Evolutionary conservation across 2,113 vertebrate genomes (phyloP), one percentile per base, ranked within the genome.

Genomic region (Aythya baeri): DNA sequence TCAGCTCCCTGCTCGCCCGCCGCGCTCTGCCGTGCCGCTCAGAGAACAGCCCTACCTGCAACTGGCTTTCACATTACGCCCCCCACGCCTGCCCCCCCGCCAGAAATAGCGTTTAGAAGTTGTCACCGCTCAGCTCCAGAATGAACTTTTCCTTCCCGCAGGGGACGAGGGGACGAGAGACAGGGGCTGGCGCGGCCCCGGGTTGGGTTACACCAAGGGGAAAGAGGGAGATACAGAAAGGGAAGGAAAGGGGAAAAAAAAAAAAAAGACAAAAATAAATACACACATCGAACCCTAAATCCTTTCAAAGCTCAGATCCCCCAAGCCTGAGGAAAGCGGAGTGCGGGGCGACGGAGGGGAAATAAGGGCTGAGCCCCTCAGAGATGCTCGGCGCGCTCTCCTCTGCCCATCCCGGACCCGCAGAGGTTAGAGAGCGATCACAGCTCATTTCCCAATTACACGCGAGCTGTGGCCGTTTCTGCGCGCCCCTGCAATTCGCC

Each of bases 51-150:
- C 50, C 17, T 25, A 49, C 16, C 17, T 36, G 43, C n/a, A 8
- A 0, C 1, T 50, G 34, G 20, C 4, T 11, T 44, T 66, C 65
- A 46, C 17, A 20, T 57, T 32, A 22, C 13, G 25, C 4, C 6
- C 5, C 5, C 1, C 13, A 22, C 7, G 0, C 29, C 57, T 78
- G 15, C 29, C 8, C 62, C 11, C 26, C 16, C 0, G 0, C 3
- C 44, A 73, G 54, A 94, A 93, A 59, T 5, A 85, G 8, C 1
- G 1, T 26, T 52, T 55, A 43, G 49, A 66, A 66, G 52, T 66
- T 89, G 61, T 73, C 50, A 59, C 18, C 34, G 49, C 36, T 68
- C 25, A 76, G 65, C 8, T 57, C 34, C n/a, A 75, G 34, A 68
- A n/a, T 31, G 32, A 96, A 93, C 61, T 83, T 88, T 94, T 50